These are phyloP conservation scores for Ornithorhynchus anatinus DNA, from an alignment of 2,113 vertebrate species.

Conservation along the genomic window DNA sequence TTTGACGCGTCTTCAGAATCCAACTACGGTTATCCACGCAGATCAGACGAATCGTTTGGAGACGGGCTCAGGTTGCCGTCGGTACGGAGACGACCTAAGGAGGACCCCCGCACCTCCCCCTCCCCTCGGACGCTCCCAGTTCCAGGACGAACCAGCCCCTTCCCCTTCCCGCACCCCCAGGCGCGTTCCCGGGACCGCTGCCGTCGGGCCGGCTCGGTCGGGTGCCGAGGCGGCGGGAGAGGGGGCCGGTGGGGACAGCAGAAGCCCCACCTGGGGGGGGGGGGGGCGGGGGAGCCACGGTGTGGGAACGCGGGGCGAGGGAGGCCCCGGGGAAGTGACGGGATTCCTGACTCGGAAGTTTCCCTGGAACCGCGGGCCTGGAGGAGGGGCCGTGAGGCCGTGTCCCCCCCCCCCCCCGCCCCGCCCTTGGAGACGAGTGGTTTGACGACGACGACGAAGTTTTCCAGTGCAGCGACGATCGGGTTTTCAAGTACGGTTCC, in stretches of 20 bases:
- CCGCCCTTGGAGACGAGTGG: slow-evolving; percentile 30
- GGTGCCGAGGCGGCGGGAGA: slow-evolving; percentile 5
- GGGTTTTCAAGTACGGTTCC: slow-evolving; percentile 73
- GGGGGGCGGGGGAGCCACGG: slow-evolving; percentile 39
- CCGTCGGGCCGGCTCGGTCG: slow-evolving; percentile 1
- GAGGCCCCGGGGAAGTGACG: not conserved
- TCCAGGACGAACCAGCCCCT: slow-evolving; percentile 6
- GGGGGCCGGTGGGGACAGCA: slow-evolving; percentile 16
- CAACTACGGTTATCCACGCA: slow-evolving; percentile 11
- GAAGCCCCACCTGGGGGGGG: slow-evolving; percentile 29
- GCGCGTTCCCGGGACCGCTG: not conserved
- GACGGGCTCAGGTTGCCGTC: slow-evolving; percentile 43
- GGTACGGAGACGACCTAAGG: slow-evolving; percentile 2
- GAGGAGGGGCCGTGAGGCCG: not conserved
- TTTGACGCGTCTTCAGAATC: slow-evolving; percentile 9
- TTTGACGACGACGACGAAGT: not conserved
- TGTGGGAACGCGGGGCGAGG: not conserved
- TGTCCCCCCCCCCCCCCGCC: too few species aligned
- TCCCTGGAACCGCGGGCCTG: slow-evolving; percentile 16
- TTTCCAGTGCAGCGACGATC: slow-evolving; percentile 50
- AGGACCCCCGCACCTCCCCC: slow-evolving; percentile 15
- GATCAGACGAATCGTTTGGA: slow-evolving; percentile 49
- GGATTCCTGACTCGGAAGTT: not conserved
- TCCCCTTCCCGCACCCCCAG: too few species aligned
- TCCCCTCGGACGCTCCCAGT: slow-evolving; percentile 3